Conservation (phyloP, 2,888 invertebrate genomes). For the Drosophila kokeensis region DNA sequence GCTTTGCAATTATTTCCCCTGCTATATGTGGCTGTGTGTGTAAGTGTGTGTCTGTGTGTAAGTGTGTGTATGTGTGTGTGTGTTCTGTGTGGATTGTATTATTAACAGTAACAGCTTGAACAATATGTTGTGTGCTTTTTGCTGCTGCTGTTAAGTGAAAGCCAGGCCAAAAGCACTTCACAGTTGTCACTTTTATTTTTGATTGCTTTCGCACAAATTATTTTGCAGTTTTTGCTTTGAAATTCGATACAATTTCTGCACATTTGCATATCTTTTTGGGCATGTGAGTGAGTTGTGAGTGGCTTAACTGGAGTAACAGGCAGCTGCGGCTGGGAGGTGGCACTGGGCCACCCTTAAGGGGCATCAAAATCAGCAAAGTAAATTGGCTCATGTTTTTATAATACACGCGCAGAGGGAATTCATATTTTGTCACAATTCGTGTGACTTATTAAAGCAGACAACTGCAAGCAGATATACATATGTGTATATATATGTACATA, state of each 20-base stretch:
- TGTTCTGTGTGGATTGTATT: slow-evolving; percentile 42
- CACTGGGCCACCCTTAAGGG: slow-evolving; percentile 32
- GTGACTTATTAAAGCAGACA: not conserved
- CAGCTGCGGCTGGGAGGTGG: not conserved
- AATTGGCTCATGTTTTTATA: slow-evolving; percentile 28
- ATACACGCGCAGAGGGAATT: not conserved
- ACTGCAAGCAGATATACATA: not conserved
- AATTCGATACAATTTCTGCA: slow-evolving; percentile 55
- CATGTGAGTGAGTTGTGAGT: not conserved
- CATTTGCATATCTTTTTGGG: slow-evolving; percentile 45
- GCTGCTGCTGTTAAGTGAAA: slow-evolving; percentile 28
- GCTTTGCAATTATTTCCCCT: slow-evolving; percentile 75
- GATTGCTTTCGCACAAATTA: slow-evolving; percentile 27
- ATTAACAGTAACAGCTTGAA: slow-evolving; percentile 17
- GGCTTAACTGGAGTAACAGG: not conserved
- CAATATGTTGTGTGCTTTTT: slow-evolving; percentile 4
- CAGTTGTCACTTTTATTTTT: slow-evolving; percentile 25
- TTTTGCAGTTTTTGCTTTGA: slow-evolving; percentile 55
- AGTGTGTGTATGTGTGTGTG: not conserved
- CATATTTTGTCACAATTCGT: not conserved
- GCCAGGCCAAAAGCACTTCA: slow-evolving; percentile 4
- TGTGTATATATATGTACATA: not conserved
- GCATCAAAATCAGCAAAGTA: slow-evolving; percentile 38
- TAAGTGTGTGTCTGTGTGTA: not conserved
- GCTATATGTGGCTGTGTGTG: not conserved